phyloP scores from a whole-genome alignment of 2,113 vertebrate genomes.

The Arothron firmamentum region DNA sequence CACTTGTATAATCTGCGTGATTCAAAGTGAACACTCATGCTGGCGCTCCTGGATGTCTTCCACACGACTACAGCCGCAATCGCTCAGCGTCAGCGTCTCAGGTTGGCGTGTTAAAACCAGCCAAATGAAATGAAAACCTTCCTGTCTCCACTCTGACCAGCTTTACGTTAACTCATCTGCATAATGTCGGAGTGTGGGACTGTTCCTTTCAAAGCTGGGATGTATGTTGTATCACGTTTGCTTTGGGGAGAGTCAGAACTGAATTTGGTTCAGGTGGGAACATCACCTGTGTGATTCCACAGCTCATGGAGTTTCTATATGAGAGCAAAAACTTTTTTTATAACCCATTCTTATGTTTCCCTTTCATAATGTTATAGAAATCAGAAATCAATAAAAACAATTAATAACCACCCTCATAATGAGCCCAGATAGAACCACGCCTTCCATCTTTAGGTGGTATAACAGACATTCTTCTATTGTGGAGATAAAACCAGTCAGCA shows the following conservation, averaged over 20 bases:
- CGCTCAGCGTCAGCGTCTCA: too few relatives aligned
- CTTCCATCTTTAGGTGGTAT: conserved; percentile 4
- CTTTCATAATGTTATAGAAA: conserved; percentile 67
- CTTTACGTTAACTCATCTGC: not conserved
- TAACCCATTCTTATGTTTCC: conserved; percentile 52
- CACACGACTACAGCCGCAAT: too few relatives aligned
- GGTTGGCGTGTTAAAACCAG: too few relatives aligned
- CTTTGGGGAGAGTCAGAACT: conserved; percentile 39
- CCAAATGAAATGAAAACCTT: not conserved
- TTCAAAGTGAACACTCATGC: not conserved
- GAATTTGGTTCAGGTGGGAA: conserved; percentile 55
- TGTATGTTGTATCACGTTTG: conserved; percentile 11
- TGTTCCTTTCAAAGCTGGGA: not conserved
- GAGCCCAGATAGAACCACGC: conserved; percentile 16
- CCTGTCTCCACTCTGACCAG: not conserved
- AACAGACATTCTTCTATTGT: conserved; percentile 20
- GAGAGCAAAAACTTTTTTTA: conserved; percentile 14
- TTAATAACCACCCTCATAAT: conserved; percentile 31
- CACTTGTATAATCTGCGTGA: too few relatives aligned
- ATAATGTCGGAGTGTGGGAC: too few relatives aligned
- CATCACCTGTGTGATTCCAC: conserved; percentile 12
- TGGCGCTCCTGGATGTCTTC: not conserved
- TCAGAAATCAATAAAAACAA: conserved; percentile 36
- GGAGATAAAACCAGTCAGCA: conserved; percentile 41
- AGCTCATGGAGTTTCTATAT: conserved; percentile 2